Conservation (phyloP, 2,888 invertebrate genomes). For the Lasioglossum marginatum region DNA sequence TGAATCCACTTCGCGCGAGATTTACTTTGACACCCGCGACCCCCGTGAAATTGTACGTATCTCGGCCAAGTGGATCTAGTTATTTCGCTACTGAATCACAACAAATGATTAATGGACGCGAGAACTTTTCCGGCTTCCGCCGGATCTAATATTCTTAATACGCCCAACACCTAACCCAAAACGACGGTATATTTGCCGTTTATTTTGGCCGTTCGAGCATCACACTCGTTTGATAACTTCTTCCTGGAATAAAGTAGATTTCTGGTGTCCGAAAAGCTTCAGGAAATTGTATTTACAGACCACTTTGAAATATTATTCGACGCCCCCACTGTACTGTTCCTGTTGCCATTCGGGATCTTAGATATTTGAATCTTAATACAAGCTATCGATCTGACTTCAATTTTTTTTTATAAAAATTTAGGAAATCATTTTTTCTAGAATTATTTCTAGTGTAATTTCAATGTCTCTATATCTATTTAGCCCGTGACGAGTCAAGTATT, state of each 20-base stretch:
- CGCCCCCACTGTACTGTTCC: not conserved
- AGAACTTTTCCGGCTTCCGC: slow-evolving; percentile 39
- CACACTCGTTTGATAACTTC: not conserved
- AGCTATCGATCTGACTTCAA: not conserved
- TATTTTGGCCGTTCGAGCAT: slow-evolving; percentile 6
- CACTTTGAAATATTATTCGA: not conserved
- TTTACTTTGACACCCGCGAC: slow-evolving; percentile 71
- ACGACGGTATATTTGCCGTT: slow-evolving; percentile 22
- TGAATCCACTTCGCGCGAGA: slow-evolving; percentile 69
- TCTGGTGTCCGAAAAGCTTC: not conserved
- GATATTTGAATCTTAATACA: not conserved
- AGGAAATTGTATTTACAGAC: not conserved
- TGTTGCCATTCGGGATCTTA: not conserved
- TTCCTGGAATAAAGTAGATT: not conserved
- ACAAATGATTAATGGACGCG: slow-evolving; percentile 51
- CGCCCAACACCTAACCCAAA: slow-evolving; percentile 9
- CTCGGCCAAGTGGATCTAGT: slow-evolving; percentile 49
- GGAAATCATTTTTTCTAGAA: no score
- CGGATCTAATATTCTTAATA: slow-evolving; percentile 41
- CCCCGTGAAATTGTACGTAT: slow-evolving; percentile 61
- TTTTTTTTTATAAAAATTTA: no score
- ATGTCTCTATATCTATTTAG: no score
- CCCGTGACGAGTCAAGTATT: no score
- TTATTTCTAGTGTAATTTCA: no score
- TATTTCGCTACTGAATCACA: slow-evolving; percentile 25